phyloP scores from a whole-genome alignment of 2,113 vertebrate genomes.

The Odontophorus gujanensis region DNA sequence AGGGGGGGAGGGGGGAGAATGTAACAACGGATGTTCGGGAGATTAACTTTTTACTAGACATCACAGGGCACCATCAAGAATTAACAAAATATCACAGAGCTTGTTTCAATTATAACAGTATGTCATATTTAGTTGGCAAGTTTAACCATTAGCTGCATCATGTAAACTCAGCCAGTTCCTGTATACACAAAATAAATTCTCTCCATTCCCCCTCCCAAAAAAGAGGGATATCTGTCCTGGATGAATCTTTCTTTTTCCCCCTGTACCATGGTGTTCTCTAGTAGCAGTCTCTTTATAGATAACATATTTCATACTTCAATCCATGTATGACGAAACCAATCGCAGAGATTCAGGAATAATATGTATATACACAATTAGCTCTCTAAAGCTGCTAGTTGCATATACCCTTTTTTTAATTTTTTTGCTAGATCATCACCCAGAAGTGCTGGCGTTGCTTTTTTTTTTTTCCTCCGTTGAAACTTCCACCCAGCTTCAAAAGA shows the following conservation, averaged over 20 bases:
- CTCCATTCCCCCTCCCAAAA: constrained; percentile 77
- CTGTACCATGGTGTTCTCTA: constrained; percentile 63
- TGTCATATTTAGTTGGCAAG: constrained; percentile 76
- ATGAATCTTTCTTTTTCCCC: constrained; percentile 35
- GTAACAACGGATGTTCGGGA: not conserved
- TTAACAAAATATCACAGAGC: constrained; percentile 72
- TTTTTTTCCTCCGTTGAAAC: not conserved
- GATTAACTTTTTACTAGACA: constrained; percentile 62
- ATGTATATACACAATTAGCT: constrained; percentile 38
- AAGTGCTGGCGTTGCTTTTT: not conserved
- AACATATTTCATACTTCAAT: constrained; percentile 32
- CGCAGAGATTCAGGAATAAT: constrained; percentile 58
- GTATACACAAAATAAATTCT: constrained; percentile 61
- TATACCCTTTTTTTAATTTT: constrained; percentile 33
- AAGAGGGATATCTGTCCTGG: constrained; percentile 68
- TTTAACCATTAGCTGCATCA: constrained; percentile 80
- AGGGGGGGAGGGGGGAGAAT: not conserved
- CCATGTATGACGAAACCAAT: constrained; percentile 32
- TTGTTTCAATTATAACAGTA: constrained; percentile 79
- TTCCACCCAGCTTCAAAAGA: constrained; percentile 52
- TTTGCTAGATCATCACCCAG: constrained; percentile 60
- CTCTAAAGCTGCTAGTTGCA: constrained; percentile 48
- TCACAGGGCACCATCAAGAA: constrained; percentile 74
- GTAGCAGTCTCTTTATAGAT: constrained; percentile 50
- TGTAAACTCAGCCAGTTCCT: constrained; percentile 76